phyloP scores from a whole-genome alignment of 1,140 invertebrate species.

The Propsilocerus akamusi region DNA sequence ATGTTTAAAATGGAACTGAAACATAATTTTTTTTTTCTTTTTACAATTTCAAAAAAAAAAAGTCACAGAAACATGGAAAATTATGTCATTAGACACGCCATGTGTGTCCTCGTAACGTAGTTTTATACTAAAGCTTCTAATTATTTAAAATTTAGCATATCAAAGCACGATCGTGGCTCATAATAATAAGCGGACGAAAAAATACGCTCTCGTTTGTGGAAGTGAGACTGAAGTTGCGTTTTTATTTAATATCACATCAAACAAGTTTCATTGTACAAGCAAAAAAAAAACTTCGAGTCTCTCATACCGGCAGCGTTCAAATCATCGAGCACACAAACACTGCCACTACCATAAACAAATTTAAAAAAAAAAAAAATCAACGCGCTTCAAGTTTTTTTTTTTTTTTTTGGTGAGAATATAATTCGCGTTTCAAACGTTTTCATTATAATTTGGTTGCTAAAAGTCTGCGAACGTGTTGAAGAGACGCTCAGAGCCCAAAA shows the following conservation, averaged over 20 bases:
- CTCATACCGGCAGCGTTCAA: background rate
- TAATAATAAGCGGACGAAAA: too few species aligned
- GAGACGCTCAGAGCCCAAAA: background rate
- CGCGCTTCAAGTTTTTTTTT: slow-evolving; percentile 7
- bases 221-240: background rate
- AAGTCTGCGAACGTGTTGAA: background rate
- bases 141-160: too few species aligned
- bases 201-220: too few species aligned
- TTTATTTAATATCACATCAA: background rate
- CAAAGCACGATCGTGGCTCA: too few species aligned
- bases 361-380: background rate
- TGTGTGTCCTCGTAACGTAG: too few species aligned
- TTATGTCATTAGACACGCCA: too few species aligned
- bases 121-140: too few species aligned
- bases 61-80: too few species aligned
- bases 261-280: background rate
- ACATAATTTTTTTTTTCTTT: too few species aligned
- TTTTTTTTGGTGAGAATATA: slow-evolving; percentile 19
- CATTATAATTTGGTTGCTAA: background rate
- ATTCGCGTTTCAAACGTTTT: slow-evolving; percentile 11
- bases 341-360: background rate
- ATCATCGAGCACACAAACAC: background rate
- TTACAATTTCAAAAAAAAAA: too few species aligned
- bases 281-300: background rate
- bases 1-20: too few species aligned